Evolutionary conservation across 2,113 vertebrate genomes (phyloP), one percentile per base, ranked within the genome.

Genomic region (Struthidea cinerea): DNA sequence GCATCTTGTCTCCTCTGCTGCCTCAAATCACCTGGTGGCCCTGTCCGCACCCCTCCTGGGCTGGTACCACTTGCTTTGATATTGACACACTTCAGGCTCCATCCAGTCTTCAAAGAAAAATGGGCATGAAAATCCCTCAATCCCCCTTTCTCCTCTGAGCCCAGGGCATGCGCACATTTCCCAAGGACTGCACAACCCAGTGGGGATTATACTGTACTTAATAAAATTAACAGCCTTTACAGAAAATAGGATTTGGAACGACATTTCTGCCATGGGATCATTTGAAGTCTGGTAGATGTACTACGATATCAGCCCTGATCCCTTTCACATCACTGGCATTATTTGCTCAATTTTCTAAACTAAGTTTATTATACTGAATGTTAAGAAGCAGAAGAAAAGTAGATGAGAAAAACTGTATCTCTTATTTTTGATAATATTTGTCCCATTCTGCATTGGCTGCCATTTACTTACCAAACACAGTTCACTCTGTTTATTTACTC

Each of bases 61-160:
- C 46, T 75, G 87, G 70, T 87, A 94, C 55, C 46, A 56, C 52
- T 92, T 86, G 60, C 91, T 94, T 95, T 97, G 93, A 97, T 96
- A 95, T 52, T 82, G 87, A 91, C 73, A 90, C 35, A 88, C 79
- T 42, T 96, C 64, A 89, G 50, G 22, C 26, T 93, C 39, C 63
- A 50, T 81, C 84, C 60, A 47, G 42, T 63, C 87, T 93, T 96
- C 92, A 97, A 95, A 96, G 86, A 59, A 86, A 94, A 93, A 65
- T 0, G 15, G 21, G 17, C 69, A 82, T 26, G 53, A 89, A 80
- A 77, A 87, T 78, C 39, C 88, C 49, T 84, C 79, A 59, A 44
- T 94, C 41, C 32, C 37, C 20, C 46, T 83, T 90, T 77, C 28
- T 2, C 4, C 68, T 82, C 67, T 21, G 16, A 88, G 78, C 84